A percentile compares a stretch with the other conserved stretches of the same genome.
These are phyloP conservation scores for Bellardia bayeri DNA, from an alignment of 2,888 invertebrate species.

Conservation along the genomic window DNA sequence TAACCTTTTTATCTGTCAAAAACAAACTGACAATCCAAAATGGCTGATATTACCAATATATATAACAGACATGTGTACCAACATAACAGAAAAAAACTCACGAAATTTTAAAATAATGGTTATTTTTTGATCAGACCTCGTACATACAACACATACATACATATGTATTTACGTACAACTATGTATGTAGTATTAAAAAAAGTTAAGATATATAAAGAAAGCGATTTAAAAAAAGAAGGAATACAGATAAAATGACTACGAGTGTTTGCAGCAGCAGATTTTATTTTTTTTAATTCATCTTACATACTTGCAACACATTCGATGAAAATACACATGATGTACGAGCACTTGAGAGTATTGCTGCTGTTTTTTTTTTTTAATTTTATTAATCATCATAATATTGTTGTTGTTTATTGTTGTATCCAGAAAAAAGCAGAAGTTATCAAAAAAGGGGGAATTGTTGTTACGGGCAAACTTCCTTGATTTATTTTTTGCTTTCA, in stretches of 20 bases:
- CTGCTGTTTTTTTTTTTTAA: constrained; percentile 1
- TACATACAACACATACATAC: too few relatives aligned
- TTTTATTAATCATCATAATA: constrained; percentile 28
- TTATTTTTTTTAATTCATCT: constrained; percentile 2
- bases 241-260: constrained; percentile 52
- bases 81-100: too few relatives aligned
- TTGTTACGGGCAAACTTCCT: constrained; percentile 44
- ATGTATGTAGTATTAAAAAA: not conserved
- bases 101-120: too few relatives aligned
- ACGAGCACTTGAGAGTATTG: constrained; percentile 27
- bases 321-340: constrained; percentile 47
- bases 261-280: constrained; percentile 2
- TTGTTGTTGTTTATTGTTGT: constrained; percentile 19
- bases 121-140: too few relatives aligned
- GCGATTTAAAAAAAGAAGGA: constrained; percentile 24
- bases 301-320: constrained; percentile 38
- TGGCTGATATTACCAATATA: too few relatives aligned
- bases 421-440: not conserved
- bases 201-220: constrained; percentile 26
- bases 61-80: too few relatives aligned
- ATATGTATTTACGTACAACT: not conserved
- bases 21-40: too few relatives aligned
- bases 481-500: constrained; percentile 30
- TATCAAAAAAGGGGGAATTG: constrained; percentile 20
- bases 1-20: too few relatives aligned